Percentiles rank a stretch among this genome's conserved stretches.
Evolutionary conservation across 2,113 vertebrate species (phyloP).

Genomic region (Saccopteryx leptura): DNA sequence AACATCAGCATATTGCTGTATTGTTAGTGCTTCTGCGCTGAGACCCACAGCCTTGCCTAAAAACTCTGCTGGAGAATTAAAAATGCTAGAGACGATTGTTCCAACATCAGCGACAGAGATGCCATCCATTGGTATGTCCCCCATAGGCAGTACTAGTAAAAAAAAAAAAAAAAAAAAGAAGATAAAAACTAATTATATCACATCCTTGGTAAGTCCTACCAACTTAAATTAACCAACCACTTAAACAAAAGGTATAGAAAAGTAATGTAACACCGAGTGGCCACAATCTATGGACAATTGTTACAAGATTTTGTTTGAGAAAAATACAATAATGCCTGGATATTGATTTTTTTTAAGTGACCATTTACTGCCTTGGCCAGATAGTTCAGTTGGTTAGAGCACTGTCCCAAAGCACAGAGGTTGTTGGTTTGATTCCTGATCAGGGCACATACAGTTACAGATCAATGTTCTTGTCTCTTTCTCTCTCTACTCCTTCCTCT

Average conservation of each 20-base stretch:
- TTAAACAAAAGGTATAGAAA: background rate
- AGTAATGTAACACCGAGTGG: background rate
- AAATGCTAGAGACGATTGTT: slow-evolving; percentile 35
- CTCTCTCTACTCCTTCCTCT: no score
- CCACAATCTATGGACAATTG: background rate
- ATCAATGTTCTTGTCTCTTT: no score
- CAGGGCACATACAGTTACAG: no score
- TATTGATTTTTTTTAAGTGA: background rate
- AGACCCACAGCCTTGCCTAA: slow-evolving; percentile 75
- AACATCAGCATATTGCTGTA: slow-evolving; percentile 70
- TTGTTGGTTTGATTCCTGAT: no score
- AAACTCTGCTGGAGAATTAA: slow-evolving; percentile 73
- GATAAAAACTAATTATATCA: background rate
- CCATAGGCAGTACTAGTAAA: slow-evolving; percentile 73
- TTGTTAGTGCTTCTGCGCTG: slow-evolving; percentile 67
- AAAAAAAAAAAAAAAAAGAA: background rate
- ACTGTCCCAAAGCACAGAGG: no score
- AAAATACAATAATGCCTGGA: background rate
- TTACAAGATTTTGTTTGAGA: background rate
- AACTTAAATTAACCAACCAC: background rate
- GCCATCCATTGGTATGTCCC: slow-evolving; percentile 72
- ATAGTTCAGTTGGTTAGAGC: no score
- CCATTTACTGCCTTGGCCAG: background rate
- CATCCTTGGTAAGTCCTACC: background rate
- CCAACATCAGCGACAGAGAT: slow-evolving; percentile 71